Evolutionary conservation across 2,888 invertebrate genomes (phyloP), one percentile per base, ranked within the genome.

Genomic region (Myathropa florea): DNA sequence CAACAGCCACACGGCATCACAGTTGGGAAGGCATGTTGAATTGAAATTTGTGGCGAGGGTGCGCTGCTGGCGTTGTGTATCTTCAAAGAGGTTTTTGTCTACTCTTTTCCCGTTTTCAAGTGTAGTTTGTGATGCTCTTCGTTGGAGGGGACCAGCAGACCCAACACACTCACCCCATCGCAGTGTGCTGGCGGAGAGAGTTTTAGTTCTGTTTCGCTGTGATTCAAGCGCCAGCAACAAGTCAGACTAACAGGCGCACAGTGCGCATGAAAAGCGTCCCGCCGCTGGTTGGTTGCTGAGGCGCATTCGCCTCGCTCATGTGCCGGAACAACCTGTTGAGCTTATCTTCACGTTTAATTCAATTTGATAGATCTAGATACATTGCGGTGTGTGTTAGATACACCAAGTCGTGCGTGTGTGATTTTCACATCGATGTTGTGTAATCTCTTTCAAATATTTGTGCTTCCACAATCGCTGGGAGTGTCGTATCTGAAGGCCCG

Each of bases 191-290:
- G 39, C 23, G 70, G 64, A 59, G 63, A 39, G 39, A 39, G n/a
- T 39, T 36, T 14, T 63, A 63, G 33, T 33, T 65, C 67, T 71
- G 39, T 70, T 80, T 65, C 76, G 72, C 67, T 61, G 63, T 64
- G 82, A 83, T 83, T 86, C 86, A 79, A 86, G 86, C 86, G 86
- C 86, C 86, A 86, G 82, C 86, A 86, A 86, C 83, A 86, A 83
- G 83, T 83, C 71, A 24, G 61, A 23, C 4, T 61, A 83, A 39
- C 73, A 83, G 86, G 86, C 23, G 39, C 60, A 7, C 86, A 86
- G 75, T 46, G n/a, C 18, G 46, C 18, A 46, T 46, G 18, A n/a
- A 7, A 18, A 46, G 46, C 18, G n/a, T 46, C 1, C 33, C 33
- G 46, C 46, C n/a, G 46, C 46, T n/a, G 18, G 18, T 1, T 33